Conservation (phyloP, 64 coral and sea anemone genomes). For the Pachyseris speciosa region DNA sequence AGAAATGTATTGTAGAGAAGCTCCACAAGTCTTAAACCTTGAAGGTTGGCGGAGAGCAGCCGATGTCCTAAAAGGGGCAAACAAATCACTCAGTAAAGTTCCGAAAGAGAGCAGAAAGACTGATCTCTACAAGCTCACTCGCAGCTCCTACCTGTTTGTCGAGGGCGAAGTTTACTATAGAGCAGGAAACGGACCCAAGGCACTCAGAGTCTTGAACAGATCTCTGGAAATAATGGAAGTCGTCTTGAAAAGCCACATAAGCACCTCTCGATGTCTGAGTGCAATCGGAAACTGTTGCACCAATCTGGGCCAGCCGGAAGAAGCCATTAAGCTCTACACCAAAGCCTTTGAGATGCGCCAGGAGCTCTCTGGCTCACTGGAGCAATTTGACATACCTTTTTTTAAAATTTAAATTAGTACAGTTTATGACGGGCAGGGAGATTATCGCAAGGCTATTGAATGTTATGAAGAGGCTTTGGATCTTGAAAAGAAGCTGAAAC, state of each 20-base stretch:
- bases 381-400: conserved; percentile 47
- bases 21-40: neutral
- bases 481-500: conserved; percentile 38
- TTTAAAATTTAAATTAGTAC: conserved; percentile 44
- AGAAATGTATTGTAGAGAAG: conserved; percentile 4
- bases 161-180: conserved; percentile 31
- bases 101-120: neutral
- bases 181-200: neutral
- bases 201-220: neutral
- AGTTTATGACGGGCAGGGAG: conserved; percentile 9
- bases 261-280: conserved; percentile 44
- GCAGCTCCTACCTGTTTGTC: conserved; percentile 12
- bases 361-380: conserved; percentile 12
- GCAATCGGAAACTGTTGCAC: conserved; percentile 52
- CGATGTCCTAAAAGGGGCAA: neutral
- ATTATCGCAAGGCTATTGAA: conserved; percentile 30
- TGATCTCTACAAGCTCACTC: neutral
- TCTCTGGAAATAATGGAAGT: conserved; percentile 28
- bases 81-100: neutral
- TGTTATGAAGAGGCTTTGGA: conserved; percentile 51
- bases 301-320: neutral
- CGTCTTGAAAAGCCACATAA: conserved; percentile 12
- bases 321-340: conserved; percentile 4
- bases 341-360: conserved; percentile 45
- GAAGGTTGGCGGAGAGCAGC: conserved; percentile 15